phyloP scores from a whole-genome alignment of 2,797 vertebrate genomes.

The Carapus acus region DNA sequence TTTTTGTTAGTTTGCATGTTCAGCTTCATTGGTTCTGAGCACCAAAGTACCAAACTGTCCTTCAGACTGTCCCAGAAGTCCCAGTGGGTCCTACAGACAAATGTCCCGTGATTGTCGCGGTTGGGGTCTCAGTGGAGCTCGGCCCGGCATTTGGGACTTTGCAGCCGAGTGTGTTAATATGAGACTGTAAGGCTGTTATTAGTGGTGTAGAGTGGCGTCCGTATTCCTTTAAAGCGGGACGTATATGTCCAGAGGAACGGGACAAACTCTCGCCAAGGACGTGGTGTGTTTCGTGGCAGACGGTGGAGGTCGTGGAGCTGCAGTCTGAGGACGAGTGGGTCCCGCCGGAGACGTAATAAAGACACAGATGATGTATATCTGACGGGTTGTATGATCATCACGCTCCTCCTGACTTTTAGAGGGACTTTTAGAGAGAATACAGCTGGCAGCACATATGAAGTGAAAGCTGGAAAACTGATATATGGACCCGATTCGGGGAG shows the following conservation, averaged over 20 bases:
- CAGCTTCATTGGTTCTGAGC: too few relatives aligned
- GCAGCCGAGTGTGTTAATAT: constrained; percentile 30
- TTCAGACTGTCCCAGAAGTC: constrained; percentile 17
- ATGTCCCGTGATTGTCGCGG: constrained; percentile 10
- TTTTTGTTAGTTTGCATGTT: too few relatives aligned
- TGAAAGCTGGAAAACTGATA: too few relatives aligned
- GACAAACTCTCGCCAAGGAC: constrained; percentile 27
- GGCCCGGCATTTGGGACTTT: constrained; percentile 29
- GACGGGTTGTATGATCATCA: not conserved
- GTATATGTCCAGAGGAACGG: constrained; percentile 27
- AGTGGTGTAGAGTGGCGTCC: constrained; percentile 37
- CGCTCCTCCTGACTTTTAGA: too few relatives aligned
- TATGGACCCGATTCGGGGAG: too few relatives aligned
- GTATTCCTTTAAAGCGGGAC: constrained; percentile 41
- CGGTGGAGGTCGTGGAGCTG: constrained; percentile 30
- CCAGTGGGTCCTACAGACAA: too few relatives aligned
- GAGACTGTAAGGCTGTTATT: constrained; percentile 33
- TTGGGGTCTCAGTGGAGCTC: constrained; percentile 13
- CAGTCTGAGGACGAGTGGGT: constrained; percentile 13
- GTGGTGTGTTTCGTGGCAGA: constrained; percentile 41
- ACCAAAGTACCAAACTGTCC: too few relatives aligned
- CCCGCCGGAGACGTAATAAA: constrained; percentile 18
- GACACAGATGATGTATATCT: constrained; percentile 3
- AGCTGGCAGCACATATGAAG: too few relatives aligned
- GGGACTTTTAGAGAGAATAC: too few relatives aligned